Evolutionary conservation across 2,888 invertebrate species (phyloP).

Genomic region (Torymus texanus): DNA sequence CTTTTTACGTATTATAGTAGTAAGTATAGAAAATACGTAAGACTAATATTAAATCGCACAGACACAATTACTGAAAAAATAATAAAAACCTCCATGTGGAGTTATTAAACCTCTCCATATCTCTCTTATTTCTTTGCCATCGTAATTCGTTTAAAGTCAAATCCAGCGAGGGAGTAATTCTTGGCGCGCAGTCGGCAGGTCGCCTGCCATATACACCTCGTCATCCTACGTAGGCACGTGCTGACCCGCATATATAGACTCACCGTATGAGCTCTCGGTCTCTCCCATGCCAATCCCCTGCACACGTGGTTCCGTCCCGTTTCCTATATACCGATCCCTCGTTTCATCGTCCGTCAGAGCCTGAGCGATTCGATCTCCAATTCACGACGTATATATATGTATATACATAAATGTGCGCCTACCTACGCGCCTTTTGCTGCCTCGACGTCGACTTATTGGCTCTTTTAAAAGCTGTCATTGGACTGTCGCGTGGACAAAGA

Average conservation of each 20-base stretch:
- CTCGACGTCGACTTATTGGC: slow-evolving; percentile 46
- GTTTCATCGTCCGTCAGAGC: slow-evolving; percentile 22
- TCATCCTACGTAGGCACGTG: slow-evolving; percentile 67
- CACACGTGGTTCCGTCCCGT: no score
- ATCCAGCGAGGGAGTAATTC: slow-evolving; percentile 13
- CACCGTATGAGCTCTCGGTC: background rate
- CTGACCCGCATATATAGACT: slow-evolving; percentile 57
- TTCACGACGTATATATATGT: slow-evolving; percentile 15
- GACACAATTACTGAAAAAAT: no score
- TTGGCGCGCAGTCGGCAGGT: background rate
- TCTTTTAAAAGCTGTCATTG: slow-evolving; percentile 42
- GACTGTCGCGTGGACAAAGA: slow-evolving; percentile 39
- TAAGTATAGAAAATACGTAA: no score
- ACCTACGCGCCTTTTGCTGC: slow-evolving; percentile 40
- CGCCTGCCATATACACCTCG: slow-evolving; percentile 58
- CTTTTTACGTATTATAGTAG: no score
- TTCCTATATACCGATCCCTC: slow-evolving; percentile 24
- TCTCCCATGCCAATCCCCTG: background rate
- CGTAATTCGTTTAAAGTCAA: slow-evolving; percentile 28
- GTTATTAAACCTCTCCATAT: no score
- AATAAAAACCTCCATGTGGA: no score
- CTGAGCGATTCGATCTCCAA: slow-evolving; percentile 50
- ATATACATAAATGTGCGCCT: background rate
- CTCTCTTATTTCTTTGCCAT: background rate
- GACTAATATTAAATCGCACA: no score